phyloP scores from a whole-genome alignment of 2,888 invertebrate genomes.

The Emmelina monodactyla region DNA sequence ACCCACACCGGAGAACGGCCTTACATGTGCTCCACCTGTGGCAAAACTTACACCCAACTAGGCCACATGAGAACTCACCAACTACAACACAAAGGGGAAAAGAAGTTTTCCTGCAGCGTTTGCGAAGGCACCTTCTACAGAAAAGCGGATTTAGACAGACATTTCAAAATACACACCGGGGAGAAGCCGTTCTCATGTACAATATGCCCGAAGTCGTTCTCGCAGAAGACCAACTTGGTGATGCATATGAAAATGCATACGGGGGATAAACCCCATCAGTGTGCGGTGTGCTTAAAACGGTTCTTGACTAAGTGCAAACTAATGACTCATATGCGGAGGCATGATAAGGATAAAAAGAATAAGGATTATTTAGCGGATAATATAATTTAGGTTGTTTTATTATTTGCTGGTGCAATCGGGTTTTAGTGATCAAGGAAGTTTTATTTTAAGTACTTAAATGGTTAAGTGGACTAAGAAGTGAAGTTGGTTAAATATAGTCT shows the following conservation, averaged over 20 bases:
- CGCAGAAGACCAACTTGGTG: slow-evolving; percentile 44
- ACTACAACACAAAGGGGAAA: slow-evolving; percentile 39
- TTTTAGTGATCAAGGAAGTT: too few species aligned
- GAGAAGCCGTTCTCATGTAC: slow-evolving; percentile 45
- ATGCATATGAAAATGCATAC: slow-evolving; percentile 48
- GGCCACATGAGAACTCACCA: slow-evolving; percentile 46
- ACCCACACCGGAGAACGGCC: slow-evolving; percentile 47
- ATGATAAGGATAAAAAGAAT: slow-evolving; percentile 35
- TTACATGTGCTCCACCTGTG: slow-evolving; percentile 49
- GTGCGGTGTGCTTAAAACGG: slow-evolving; percentile 31
- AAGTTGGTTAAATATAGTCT: too few species aligned
- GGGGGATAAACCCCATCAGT: slow-evolving; percentile 36
- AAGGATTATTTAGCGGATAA: slow-evolving; percentile 17
- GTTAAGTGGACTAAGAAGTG: too few species aligned
- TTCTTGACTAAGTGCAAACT: slow-evolving; percentile 44
- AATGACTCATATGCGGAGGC: slow-evolving; percentile 31
- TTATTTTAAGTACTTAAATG: too few species aligned
- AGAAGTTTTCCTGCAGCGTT: slow-evolving; percentile 37
- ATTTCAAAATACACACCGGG: slow-evolving; percentile 43
- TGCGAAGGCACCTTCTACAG: slow-evolving; percentile 44
- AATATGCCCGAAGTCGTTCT: slow-evolving; percentile 43
- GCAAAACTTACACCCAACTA: slow-evolving; percentile 46
- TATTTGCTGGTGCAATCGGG: too few species aligned
- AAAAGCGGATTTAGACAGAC: slow-evolving; percentile 43
- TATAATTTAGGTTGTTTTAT: background rate